Conservation (phyloP, 2,113 vertebrate species). For the Sinocyclocheilus maitianheensis region DNA sequence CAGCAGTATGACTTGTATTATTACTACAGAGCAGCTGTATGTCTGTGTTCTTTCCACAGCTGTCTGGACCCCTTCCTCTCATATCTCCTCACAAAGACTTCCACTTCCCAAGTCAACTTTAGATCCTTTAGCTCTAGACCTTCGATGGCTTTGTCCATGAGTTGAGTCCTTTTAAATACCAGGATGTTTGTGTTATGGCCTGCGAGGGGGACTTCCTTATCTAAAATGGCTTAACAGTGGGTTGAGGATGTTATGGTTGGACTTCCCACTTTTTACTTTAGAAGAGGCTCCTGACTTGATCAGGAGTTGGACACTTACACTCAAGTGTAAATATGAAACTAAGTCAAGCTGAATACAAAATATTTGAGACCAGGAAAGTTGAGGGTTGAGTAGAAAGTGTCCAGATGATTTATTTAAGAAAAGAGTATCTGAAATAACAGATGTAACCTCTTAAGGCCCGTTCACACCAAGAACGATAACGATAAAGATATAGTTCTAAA, state of each 20-base stretch:
- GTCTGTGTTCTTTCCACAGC: conserved; percentile 89
- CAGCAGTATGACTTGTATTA: conserved; percentile 78
- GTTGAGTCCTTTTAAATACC: conserved; percentile 42
- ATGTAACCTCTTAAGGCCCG: not conserved
- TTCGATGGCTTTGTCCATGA: conserved; percentile 47
- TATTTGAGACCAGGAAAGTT: not conserved
- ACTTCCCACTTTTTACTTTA: not conserved
- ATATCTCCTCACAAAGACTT: conserved; percentile 80
- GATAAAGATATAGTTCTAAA: too few relatives aligned
- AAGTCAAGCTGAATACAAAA: not conserved
- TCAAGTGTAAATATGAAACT: not conserved
- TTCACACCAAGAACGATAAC: too few relatives aligned
- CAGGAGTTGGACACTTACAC: not conserved
- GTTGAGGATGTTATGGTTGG: conserved; percentile 12
- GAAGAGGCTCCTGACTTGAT: not conserved
- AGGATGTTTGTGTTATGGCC: conserved; percentile 5
- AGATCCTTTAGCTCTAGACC: conserved; percentile 56
- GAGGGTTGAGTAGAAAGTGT: not conserved
- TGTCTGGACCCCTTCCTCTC: conserved; percentile 92
- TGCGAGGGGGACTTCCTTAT: not conserved
- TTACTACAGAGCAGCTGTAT: conserved; percentile 82
- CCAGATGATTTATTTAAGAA: not conserved
- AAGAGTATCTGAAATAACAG: not conserved
- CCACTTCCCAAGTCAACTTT: conserved; percentile 64
- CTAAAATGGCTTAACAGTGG: conserved; percentile 30